Base-by-base conservation (phyloP, 2,797 vertebrate species). In the Helostoma temminkii region DNA sequence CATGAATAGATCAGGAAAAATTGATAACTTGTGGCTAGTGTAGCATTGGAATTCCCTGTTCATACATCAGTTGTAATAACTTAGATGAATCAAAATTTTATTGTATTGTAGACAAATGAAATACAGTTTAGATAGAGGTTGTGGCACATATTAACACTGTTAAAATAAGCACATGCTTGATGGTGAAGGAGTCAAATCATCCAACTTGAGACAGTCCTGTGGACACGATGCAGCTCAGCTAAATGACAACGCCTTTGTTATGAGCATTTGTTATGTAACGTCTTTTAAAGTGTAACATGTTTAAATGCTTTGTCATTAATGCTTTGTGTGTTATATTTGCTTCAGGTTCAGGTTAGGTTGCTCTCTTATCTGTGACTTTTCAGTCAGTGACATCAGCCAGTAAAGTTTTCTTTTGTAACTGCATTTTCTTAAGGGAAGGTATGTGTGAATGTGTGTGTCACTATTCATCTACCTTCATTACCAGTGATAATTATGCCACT, bases 161-260 rank as follows among this genome's bases (percentile, higher is more conserved):
- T 26, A 18, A 9, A 16, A 48, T 34, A 18, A 18, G 50, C 56
- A 55, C 43, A 43, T 42, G 39, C 39, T 42, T 7, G 18, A 5
- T 8, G 1, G 39, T 42, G 18, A n/a, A 42, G 18, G 18, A 47
- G 15, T 64, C 46, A 12, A 16, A 26, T 26, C 42, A 21, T 65
- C 70, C 53, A 57, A 55, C 76, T 58, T 73, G 64, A 73, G 45
- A 50, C 50, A 26, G 69, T 80, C 53, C 64, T 58, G 50, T 71
- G 72, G 47, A 75, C 66, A 49, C 76, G 46, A 49, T 61, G 81
- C 72, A 82, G 85, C 85, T 78, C 62, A 53, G 28, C 50, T 53
- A 49, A 52, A 45, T 68, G 43, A 68, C 1, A 18, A 70, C 68
- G 70, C 74, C 73, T 84, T 81, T 68, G 66, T 69, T 57, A 25